Percentiles rank a stretch among this genome's conserved stretches.
Evolutionary conservation across 2,888 invertebrate genomes (phyloP).

Genomic region (Chymomyza amoena): DNA sequence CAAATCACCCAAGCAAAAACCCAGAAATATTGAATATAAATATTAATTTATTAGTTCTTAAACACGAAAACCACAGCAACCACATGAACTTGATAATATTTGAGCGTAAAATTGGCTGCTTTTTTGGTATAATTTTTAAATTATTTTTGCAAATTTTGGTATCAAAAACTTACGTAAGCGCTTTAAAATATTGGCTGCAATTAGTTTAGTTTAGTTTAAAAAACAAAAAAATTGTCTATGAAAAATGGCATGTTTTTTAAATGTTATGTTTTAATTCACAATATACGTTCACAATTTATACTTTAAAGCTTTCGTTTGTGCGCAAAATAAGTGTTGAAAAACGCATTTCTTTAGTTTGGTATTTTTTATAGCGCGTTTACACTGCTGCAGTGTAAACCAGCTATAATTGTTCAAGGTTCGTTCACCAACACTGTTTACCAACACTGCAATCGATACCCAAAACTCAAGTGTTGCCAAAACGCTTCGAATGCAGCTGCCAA

Average conservation of each 20-base stretch:
- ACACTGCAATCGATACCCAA: constrained; percentile 35
- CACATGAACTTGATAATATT: neutral
- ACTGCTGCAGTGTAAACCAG: neutral
- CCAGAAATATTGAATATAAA: constrained; percentile 11
- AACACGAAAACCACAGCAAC: constrained; percentile 33
- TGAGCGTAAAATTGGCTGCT: constrained; percentile 32
- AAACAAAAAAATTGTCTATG: constrained; percentile 24
- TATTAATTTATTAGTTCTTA: constrained; percentile 4
- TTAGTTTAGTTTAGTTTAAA: constrained; percentile 60
- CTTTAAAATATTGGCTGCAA: constrained; percentile 63
- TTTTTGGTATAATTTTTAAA: constrained; percentile 19
- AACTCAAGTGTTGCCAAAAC: constrained; percentile 35
- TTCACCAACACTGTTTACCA: neutral
- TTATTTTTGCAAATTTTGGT: constrained; percentile 32
- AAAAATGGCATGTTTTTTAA: constrained; percentile 26
- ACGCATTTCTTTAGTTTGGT: neutral
- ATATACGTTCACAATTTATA: neutral
- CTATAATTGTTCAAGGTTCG: neutral
- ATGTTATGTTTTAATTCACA: constrained; percentile 7
- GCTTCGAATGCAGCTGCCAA: constrained; percentile 31
- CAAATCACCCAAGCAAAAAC: constrained; percentile 19
- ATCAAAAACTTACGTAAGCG: constrained; percentile 38
- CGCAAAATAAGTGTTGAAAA: neutral
- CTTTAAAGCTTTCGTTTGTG: neutral
- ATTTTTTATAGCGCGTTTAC: neutral